A percentile compares a stretch with the other conserved stretches of the same genome.
Evolutionary conservation across 2,797 vertebrate species (phyloP).

Genomic region (Gymnothorax reevesii): DNA sequence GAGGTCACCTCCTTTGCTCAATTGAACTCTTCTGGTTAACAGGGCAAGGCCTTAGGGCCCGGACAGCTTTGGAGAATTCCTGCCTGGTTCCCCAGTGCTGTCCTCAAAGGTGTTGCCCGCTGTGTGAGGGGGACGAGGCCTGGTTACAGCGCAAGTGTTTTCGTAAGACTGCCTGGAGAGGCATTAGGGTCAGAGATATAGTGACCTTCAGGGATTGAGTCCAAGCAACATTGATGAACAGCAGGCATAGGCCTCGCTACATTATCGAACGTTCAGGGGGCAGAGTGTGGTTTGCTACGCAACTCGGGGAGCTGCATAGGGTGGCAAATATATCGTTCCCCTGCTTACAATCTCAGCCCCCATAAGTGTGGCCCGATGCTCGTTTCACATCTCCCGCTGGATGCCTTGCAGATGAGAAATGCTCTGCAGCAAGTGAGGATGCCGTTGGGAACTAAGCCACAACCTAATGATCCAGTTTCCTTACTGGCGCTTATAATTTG

Average conservation of each 20-base stretch:
- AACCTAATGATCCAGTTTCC: not conserved
- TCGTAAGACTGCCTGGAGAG: slow-evolving; percentile 33
- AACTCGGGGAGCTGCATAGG: slow-evolving; percentile 42
- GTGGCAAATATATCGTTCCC: not conserved
- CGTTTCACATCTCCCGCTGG: not conserved
- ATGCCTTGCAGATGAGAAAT: not conserved
- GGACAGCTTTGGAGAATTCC: slow-evolving; percentile 20
- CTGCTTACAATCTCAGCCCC: not conserved
- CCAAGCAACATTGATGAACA: slow-evolving; percentile 49
- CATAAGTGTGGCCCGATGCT: not conserved
- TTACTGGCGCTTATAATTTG: not conserved
- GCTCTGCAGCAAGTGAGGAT: not conserved
- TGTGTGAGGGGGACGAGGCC: not conserved
- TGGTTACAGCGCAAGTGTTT: slow-evolving; percentile 30
- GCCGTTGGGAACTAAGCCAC: not conserved
- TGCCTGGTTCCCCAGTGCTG: slow-evolving; percentile 54
- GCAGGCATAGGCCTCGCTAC: slow-evolving; percentile 47
- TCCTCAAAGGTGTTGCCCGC: not conserved
- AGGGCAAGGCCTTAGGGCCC: slow-evolving; percentile 40
- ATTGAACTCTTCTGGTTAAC: slow-evolving; percentile 44
- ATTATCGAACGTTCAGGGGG: slow-evolving; percentile 32
- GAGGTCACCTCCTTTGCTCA: slow-evolving; percentile 50
- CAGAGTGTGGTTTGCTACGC: not conserved
- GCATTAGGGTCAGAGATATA: slow-evolving; percentile 37
- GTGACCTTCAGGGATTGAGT: slow-evolving; percentile 35